These are phyloP conservation scores for Solenopsis fugax DNA, from an alignment of 1,140 invertebrate species.

Conservation along the genomic window DNA sequence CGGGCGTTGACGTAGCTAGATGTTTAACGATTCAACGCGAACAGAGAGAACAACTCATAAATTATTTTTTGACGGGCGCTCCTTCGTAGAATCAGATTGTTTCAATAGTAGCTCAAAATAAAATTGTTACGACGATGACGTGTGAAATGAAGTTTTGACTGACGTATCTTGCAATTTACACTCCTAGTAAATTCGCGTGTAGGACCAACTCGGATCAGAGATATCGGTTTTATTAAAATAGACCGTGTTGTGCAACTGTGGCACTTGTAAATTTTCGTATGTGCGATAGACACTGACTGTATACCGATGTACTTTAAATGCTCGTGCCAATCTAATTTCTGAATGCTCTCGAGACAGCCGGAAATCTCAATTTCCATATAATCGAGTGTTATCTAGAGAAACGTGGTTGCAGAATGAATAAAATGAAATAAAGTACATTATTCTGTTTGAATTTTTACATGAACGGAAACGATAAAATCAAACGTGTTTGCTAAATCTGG, in stretches of 20 bases:
- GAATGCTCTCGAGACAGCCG: conserved; percentile 8
- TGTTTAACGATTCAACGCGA: neutral
- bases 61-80: neutral
- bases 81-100: neutral
- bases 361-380: conserved; percentile 30
- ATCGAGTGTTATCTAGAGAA: neutral
- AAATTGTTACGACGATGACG: neutral
- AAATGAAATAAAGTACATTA: neutral
- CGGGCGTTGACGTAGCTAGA: neutral
- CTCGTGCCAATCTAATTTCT: conserved; percentile 11
- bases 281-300: neutral
- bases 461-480: neutral
- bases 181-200: neutral
- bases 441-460: neutral
- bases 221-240: neutral
- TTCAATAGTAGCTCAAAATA: neutral
- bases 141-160: neutral
- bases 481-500: too few species aligned
- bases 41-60: neutral
- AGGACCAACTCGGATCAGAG: neutral
- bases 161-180: neutral
- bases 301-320: neutral
- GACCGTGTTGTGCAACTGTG: neutral
- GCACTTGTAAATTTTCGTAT: neutral
- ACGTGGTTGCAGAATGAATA: neutral